phyloP scores from a whole-genome alignment of 92 coral and sea anemone genomes.

The Porites evermanni region DNA sequence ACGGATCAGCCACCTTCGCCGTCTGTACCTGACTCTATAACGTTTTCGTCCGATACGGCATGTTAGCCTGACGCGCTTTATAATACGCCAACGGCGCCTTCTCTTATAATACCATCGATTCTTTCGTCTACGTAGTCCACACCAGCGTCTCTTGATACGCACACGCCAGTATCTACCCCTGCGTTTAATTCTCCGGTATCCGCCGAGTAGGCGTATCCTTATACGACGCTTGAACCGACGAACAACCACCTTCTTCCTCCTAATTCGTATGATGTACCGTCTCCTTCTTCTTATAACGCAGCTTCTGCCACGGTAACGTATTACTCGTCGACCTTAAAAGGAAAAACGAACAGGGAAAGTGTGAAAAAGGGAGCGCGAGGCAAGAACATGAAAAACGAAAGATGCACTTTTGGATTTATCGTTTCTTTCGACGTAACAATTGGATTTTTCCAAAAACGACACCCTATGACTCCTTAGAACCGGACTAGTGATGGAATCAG shows the following conservation, averaged over 20 bases:
- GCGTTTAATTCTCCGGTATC: slow-evolving; percentile 9
- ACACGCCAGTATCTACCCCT: neutral
- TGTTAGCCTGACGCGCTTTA: slow-evolving; percentile 29
- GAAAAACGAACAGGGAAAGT: neutral
- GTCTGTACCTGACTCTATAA: neutral
- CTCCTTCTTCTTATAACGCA: slow-evolving; percentile 10
- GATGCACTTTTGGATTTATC: too few relatives aligned
- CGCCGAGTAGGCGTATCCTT: neutral
- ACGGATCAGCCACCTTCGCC: slow-evolving; percentile 1
- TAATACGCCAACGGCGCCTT: neutral
- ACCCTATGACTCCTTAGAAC: too few relatives aligned
- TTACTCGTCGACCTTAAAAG: slow-evolving; percentile 19
- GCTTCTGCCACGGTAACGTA: slow-evolving; percentile 12
- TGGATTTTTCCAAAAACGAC: too few relatives aligned
- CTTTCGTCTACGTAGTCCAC: neutral
- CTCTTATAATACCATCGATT: slow-evolving; percentile 2
- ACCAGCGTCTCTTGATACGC: slow-evolving; percentile 11
- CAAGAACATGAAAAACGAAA: neutral
- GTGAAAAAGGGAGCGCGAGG: neutral
- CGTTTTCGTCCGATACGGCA: slow-evolving; percentile 19
- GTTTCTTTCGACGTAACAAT: too few relatives aligned
- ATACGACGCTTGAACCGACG: neutral
- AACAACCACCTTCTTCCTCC: slow-evolving; percentile 10
- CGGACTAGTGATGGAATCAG: too few relatives aligned
- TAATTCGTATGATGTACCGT: neutral